These are phyloP conservation scores for Neocrepidodera transversa DNA, from an alignment of 2,888 invertebrate species.

Conservation along the genomic window DNA sequence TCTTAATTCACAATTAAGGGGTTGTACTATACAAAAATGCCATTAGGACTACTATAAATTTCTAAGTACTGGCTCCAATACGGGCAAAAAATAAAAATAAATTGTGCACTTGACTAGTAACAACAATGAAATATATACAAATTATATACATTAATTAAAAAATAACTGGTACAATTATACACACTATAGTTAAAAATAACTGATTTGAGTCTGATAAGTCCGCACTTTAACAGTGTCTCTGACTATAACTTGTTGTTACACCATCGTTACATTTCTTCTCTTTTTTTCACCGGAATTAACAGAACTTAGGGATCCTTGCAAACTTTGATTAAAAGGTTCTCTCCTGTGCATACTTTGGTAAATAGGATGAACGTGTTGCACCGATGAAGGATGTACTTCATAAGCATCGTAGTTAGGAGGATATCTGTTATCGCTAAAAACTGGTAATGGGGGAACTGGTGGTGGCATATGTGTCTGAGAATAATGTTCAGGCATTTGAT, in stretches of 20 bases:
- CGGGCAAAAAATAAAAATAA: slow-evolving; percentile 11
- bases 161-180: slow-evolving; percentile 17
- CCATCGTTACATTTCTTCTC: slow-evolving; percentile 68
- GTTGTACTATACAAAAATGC: slow-evolving; percentile 27
- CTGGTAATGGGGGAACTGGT: slow-evolving; percentile 64
- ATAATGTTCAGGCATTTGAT: slow-evolving; percentile 54
- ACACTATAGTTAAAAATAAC: slow-evolving; percentile 24
- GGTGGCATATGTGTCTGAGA: slow-evolving; percentile 55
- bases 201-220: slow-evolving; percentile 46
- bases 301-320: slow-evolving; percentile 66
- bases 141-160: slow-evolving; percentile 2
- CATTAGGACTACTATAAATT: slow-evolving; percentile 11
- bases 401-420: slow-evolving; percentile 60
- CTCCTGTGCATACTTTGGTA: slow-evolving; percentile 60
- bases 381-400: slow-evolving; percentile 57
- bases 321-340: slow-evolving; percentile 62
- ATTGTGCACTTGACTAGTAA: slow-evolving; percentile 33
- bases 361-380: slow-evolving; percentile 53
- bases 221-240: slow-evolving; percentile 49
- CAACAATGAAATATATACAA: slow-evolving; percentile 26
- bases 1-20: slow-evolving; percentile 26
- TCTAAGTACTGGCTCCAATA: slow-evolving; percentile 31
- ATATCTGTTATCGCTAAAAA: slow-evolving; percentile 57
- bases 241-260: slow-evolving; percentile 59
- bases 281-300: slow-evolving; percentile 66